These are phyloP conservation scores for Busseola fusca DNA, from an alignment of 2,888 invertebrate species.

Conservation along the genomic window DNA sequence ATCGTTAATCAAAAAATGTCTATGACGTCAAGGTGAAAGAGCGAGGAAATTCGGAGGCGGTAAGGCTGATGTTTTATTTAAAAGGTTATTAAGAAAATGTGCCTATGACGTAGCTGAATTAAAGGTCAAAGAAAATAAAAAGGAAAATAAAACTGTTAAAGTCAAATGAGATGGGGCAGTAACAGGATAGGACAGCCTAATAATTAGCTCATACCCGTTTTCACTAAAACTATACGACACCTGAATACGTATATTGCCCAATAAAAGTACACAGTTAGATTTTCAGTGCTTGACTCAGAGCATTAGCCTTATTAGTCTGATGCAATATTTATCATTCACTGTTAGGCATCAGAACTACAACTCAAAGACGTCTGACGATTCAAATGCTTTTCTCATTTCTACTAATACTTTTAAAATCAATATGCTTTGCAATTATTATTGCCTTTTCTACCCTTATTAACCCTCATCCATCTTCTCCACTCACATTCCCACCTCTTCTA, in stretches of 20 bases:
- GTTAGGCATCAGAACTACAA: background rate
- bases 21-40: constrained; percentile 77
- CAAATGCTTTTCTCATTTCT: background rate
- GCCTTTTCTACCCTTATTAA: background rate
- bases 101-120: constrained; percentile 15
- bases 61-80: constrained; percentile 43
- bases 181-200: background rate
- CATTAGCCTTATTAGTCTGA: too few species aligned
- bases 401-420: background rate
- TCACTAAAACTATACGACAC: background rate
- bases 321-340: background rate
- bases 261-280: background rate
- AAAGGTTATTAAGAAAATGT: constrained; percentile 31
- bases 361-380: too few species aligned
- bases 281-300: background rate
- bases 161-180: background rate
- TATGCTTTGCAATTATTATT: background rate
- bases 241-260: background rate
- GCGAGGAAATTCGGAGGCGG: constrained; percentile 64
- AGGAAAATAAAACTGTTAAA: background rate
- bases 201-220: background rate
- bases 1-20: constrained; percentile 86
- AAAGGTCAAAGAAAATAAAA: background rate
- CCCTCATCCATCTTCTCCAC: constrained; percentile 14
- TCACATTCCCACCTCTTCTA: constrained; percentile 22